These are phyloP conservation scores for Erpobdella octoculata DNA, from an alignment of 2,888 invertebrate species.

Conservation along the genomic window DNA sequence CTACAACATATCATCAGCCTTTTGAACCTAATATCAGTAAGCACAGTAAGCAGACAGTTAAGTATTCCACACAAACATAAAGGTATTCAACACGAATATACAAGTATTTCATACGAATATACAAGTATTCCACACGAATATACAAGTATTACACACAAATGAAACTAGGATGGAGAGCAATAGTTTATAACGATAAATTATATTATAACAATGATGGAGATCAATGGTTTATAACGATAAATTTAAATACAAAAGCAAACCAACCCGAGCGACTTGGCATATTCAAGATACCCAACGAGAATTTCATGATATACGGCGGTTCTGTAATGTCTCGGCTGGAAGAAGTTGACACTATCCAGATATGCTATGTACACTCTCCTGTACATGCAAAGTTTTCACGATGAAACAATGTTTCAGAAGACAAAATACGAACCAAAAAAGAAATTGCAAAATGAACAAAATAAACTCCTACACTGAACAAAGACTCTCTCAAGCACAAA, in stretches of 20 bases:
- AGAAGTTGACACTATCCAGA: constrained; percentile 97
- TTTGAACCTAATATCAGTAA: too few relatives aligned
- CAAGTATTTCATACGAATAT: background rate
- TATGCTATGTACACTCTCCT: constrained; percentile 97
- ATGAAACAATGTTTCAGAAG: background rate
- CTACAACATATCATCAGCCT: too few relatives aligned
- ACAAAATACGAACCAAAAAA: background rate
- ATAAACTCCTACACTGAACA: background rate
- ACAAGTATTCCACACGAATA: background rate
- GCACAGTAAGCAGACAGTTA: too few relatives aligned
- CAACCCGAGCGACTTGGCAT: constrained; percentile 85
- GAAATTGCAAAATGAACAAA: background rate
- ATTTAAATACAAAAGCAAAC: background rate
- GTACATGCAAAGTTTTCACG: too few relatives aligned
- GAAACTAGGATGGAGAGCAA: background rate
- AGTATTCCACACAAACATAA: too few relatives aligned
- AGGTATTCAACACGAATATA: too few relatives aligned
- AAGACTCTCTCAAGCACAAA: constrained; percentile 35
- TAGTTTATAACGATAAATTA: background rate
- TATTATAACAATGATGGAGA: background rate
- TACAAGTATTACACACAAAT: background rate
- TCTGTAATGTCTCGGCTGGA: constrained; percentile 88
- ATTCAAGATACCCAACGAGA: constrained; percentile 92
- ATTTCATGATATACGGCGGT: constrained; percentile 99
- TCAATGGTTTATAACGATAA: background rate